phyloP scores from a whole-genome alignment of 2,797 vertebrate genomes.

The Buceros bicornis region DNA sequence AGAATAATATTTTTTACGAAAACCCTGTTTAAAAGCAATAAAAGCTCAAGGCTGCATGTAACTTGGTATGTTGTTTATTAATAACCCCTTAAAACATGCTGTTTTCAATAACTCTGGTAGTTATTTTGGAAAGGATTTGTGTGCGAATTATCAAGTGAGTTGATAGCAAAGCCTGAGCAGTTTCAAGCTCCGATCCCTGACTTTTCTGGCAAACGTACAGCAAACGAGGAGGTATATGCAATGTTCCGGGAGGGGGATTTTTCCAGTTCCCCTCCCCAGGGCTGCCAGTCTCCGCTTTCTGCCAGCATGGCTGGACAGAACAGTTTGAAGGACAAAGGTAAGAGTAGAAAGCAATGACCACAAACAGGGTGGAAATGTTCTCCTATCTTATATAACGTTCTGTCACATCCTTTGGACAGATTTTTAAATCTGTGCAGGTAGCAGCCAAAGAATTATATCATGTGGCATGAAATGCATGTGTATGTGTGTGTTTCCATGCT shows the following conservation, averaged over 20 bases:
- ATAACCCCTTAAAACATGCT: not conserved
- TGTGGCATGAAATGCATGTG: not conserved
- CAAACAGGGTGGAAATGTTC: not conserved
- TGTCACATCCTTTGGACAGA: not conserved
- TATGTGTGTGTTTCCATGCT: not conserved
- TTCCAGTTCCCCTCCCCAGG: not conserved
- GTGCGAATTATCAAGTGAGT: not conserved
- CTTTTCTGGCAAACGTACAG: not conserved
- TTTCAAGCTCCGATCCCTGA: not conserved
- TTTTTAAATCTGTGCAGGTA: not conserved
- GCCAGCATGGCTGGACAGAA: not conserved
- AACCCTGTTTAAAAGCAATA: not conserved
- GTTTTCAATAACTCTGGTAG: not conserved
- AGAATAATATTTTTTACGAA: conserved; percentile 1
- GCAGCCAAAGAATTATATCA: not conserved
- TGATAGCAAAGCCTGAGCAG: not conserved
- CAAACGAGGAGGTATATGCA: not conserved
- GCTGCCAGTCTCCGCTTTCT: not conserved
- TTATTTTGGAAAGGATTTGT: not conserved
- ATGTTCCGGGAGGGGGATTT: not conserved
- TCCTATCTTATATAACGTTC: not conserved
- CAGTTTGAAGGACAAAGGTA: not conserved
- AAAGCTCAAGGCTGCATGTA: not conserved
- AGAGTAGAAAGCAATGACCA: not conserved
- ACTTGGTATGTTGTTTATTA: not conserved